Base-by-base conservation (phyloP, 2,113 vertebrate species). In the Chrysemys picta region DNA sequence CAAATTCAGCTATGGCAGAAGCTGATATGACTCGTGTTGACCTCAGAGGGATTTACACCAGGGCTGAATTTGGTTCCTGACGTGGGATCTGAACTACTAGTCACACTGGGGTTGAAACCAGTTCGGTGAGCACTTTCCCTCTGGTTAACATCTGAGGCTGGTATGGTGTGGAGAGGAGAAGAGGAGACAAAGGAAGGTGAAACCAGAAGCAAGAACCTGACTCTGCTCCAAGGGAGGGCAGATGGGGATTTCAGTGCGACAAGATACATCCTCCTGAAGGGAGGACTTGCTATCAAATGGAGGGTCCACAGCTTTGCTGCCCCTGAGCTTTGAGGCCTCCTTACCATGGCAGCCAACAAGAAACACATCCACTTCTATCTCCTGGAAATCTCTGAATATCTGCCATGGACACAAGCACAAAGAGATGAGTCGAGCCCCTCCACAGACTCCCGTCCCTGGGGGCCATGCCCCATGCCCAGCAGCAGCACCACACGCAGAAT, bases 361-460 rank as follows among this genome's bases (percentile, higher is more conserved):
- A 42, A 98, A 98, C 57, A 98, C 99, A 0, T 99, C 98, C 52
- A 99, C 97, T 92, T 99, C 99, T 69, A 99, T 98, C 85, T 99
- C 98, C 31, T 52, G 98, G 84, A 99, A 99, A 96, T 99, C 99
- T 25, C 65, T 98, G 89, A 97, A 98, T 97, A 99, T 99, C 99
- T 99, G 97, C 27, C 93, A 98, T 96, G 10, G 35, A 89, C 57
- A 95, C 78, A 59, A 97, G 96, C 89, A 35, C 27, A 81, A 0
- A 0, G 62, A 85, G 21, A 35, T 31, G 35, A 76, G 56, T 29
- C 29, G 49, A 83, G 27, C 24, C 31, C 16, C 62, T 27, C 16
- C 12, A 21, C 54, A 17, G 85, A 52, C n/a, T 90, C 10, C 93
- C 72, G 25, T 47, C 27, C 3, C 57, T 6, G 12, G 27, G 57